These are phyloP conservation scores for Pristionchus entomophagus DNA, from an alignment of 2,888 invertebrate genomes.

Conservation along the genomic window DNA sequence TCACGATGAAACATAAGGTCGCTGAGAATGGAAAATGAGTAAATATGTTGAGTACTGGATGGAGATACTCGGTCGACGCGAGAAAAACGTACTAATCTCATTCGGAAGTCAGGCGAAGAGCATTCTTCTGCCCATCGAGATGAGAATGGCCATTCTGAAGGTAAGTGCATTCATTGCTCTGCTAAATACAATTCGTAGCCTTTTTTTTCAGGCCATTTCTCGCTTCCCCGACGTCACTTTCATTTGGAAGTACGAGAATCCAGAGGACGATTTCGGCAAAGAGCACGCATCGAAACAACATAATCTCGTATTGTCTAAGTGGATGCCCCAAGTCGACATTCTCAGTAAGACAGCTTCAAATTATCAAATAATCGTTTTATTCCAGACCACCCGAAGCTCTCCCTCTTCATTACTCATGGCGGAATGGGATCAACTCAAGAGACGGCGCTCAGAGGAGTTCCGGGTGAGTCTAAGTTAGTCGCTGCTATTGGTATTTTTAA, in stretches of 20 bases:
- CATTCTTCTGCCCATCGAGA: neutral
- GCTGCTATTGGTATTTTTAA: neutral
- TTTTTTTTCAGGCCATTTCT: neutral
- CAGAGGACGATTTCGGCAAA: neutral
- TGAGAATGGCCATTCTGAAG: neutral
- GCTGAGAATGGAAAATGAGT: too few species aligned
- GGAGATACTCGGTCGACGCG: neutral
- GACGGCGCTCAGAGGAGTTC: slow-evolving; percentile 22
- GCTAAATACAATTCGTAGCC: neutral
- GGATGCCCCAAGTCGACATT: slow-evolving; percentile 21
- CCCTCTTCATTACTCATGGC: slow-evolving; percentile 19
- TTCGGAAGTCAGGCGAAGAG: slow-evolving; percentile 26
- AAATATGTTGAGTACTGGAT: neutral
- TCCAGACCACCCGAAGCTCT: slow-evolving; percentile 6
- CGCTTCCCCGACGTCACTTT: neutral
- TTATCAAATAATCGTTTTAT: too few species aligned
- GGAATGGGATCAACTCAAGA: slow-evolving; percentile 21
- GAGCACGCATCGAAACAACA: neutral
- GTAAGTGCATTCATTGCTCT: neutral
- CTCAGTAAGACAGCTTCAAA: neutral
- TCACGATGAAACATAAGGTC: too few species aligned
- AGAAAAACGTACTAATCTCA: neutral
- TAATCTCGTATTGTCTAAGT: slow-evolving; percentile 19
- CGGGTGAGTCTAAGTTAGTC: neutral
- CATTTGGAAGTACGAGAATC: slow-evolving; percentile 28